These are phyloP conservation scores for Zosterops borbonicus DNA, from an alignment of 2,113 vertebrate species.

Conservation along the genomic window DNA sequence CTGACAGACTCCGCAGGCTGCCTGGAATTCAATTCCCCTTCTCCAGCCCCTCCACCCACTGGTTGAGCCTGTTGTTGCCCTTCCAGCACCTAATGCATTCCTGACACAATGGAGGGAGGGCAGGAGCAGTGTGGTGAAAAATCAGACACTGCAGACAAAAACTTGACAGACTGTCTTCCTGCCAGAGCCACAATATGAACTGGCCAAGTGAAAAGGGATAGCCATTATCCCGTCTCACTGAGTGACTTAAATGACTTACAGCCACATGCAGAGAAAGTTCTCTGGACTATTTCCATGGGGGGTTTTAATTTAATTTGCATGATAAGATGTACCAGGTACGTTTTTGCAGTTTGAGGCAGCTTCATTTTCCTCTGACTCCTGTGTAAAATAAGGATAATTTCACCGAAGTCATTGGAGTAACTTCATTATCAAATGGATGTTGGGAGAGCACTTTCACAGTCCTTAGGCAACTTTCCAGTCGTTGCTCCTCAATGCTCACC, in stretches of 20 bases:
- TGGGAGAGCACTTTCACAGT: neutral
- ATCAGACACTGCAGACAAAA: slow-evolving; percentile 65
- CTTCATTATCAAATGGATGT: neutral
- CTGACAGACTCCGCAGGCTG: neutral
- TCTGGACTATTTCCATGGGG: slow-evolving; percentile 18
- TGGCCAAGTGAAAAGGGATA: slow-evolving; percentile 70
- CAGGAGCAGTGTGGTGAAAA: slow-evolving; percentile 39
- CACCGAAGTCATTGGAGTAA: neutral
- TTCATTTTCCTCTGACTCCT: neutral
- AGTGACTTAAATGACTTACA: slow-evolving; percentile 57
- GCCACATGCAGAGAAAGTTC: slow-evolving; percentile 55
- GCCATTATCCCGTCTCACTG: slow-evolving; percentile 62
- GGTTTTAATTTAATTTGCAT: slow-evolving; percentile 13
- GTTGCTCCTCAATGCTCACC: neutral
- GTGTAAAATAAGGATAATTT: neutral
- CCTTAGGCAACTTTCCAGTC: neutral
- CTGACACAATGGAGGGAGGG: slow-evolving; percentile 64
- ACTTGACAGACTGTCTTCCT: slow-evolving; percentile 59
- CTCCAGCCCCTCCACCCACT: slow-evolving; percentile 13
- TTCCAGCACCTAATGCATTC: slow-evolving; percentile 63
- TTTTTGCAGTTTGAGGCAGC: neutral
- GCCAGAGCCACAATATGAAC: slow-evolving; percentile 65
- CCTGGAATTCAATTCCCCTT: neutral
- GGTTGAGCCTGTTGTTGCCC: slow-evolving; percentile 52
- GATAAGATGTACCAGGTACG: neutral